Base-by-base conservation (phyloP, 2,888 invertebrate species). In the Eudasyphora cyanicolor region DNA sequence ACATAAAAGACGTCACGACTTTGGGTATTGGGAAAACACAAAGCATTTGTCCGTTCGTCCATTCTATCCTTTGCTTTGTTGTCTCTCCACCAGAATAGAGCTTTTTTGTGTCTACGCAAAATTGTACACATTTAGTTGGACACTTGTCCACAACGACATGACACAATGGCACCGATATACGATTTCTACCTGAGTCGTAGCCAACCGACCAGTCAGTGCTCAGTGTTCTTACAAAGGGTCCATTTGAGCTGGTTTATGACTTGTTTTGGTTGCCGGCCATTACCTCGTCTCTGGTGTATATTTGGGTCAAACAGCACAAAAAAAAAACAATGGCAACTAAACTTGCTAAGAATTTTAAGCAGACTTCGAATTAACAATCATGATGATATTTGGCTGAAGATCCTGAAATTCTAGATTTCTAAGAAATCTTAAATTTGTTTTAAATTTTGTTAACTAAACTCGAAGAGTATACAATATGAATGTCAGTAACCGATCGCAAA, bases 281-380 rank as follows among this genome's bases (percentile, higher is more conserved):
- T 21, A 19, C 49, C 32, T 32, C 32, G 32, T 32, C 32, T 8
- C 32, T 32, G 32, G 32, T 6, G 32, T 32, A 8, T 8, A 4
- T 32, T 32, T 8, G n/a, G n/a, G n/a, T n/a, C n/a, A n/a, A n/a
- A 8, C 32, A 32, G 32, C 5, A 32, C 32, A 4, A 32, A 8
- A 57, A 32, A 42, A 24, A 14, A 38, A 19, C 2, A 3, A 10
- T 24, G 27, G 27, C 57, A 51, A 32, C 1, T 0, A 54, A n/a
- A n/a, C n/a, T 32, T 35, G 21, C 0, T 29, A 60, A 60, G 21
- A 75, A 69, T 38, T 60, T 77, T 82, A 81, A 71, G 71, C 76
- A 49, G 71, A n/a, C 67, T 67, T 57, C 5, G 42, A 35, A 62
- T 60, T n/a, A n/a, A n/a, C n/a, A n/a, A n/a, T n/a, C n/a, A n/a